These are phyloP conservation scores for Alentia gelatinosa DNA, from an alignment of 2,888 invertebrate species.

Conservation along the genomic window DNA sequence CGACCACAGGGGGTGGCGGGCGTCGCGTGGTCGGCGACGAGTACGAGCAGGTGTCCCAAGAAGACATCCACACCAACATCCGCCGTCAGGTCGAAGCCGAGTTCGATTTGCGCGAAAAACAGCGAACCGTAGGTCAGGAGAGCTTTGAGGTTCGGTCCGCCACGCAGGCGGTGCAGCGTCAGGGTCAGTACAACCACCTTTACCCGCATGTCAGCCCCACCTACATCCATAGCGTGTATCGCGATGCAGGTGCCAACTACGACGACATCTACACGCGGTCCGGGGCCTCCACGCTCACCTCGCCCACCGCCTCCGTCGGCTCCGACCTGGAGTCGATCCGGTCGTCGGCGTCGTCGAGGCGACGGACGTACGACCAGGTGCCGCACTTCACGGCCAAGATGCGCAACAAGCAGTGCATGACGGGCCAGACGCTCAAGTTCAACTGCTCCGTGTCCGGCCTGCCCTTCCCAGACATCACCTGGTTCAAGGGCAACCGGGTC, in stretches of 20 bases:
- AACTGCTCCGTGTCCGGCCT: constrained; percentile 64
- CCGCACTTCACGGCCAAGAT: constrained; percentile 64
- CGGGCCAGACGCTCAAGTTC: constrained; percentile 62
- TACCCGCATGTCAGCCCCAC: constrained; percentile 5
- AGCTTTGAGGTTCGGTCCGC: constrained; percentile 29
- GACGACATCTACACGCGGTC: constrained; percentile 60
- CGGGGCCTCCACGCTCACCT: constrained; percentile 44
- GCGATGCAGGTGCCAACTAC: constrained; percentile 60
- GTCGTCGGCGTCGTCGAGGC: constrained; percentile 34
- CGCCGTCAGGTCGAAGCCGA: constrained; percentile 59
- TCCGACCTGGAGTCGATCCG: constrained; percentile 62
- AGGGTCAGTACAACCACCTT: constrained; percentile 40
- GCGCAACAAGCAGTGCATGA: constrained; percentile 60
- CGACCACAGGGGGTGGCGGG: neutral
- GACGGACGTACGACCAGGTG: constrained; percentile 47
- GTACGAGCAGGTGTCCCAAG: neutral
- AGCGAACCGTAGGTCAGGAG: neutral
- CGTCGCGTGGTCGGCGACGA: neutral
- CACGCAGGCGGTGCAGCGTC: neutral
- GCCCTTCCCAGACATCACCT: constrained; percentile 63
- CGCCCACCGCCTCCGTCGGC: constrained; percentile 34
- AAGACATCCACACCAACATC: neutral
- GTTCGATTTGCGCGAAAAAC: constrained; percentile 53
- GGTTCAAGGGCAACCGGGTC: constrained; percentile 60
- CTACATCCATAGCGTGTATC: constrained; percentile 53